Base-by-base conservation (phyloP, 1,140 invertebrate species). In the Drosophila seguyi region DNA sequence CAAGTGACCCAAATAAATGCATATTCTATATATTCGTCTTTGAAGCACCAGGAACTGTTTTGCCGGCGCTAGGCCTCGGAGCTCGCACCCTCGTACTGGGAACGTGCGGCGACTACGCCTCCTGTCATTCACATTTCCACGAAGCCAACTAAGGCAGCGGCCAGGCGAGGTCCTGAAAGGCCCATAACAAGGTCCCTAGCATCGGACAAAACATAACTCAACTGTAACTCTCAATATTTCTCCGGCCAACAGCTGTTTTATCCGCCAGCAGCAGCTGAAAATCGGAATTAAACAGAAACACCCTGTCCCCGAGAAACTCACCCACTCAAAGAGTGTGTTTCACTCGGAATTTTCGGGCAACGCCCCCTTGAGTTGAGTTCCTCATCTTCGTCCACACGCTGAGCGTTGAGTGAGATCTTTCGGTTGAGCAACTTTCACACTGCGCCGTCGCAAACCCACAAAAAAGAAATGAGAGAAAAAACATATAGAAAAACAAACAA, bases 211-310 rank as follows among this genome's bases (percentile, higher is more conserved):
- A 76, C 83, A 87, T 87, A 87, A 87, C 80, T 88, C 80, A 87
- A 48, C 47, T 31, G 39, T 34, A 27, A 36, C 50, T 57, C 42
- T 13, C 20, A 53, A 34, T 16, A 20, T 34, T 52, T 47, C 27
- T 20, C 25, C 42, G 44, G 25, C 27, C 57, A 87, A 87, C 83
- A 87, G 84, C 83, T 87, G 83, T 87, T 88, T 88, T 74, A n/a
- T 77, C 60, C 47, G 16, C 11, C 39, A 62, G 36, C 60, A 86
- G 82, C 82, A 87, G 83, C 83, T 87, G 83, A 88, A 87, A 80
- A 10, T 34, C 8, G 14, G 14, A 79, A 60, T 62, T 71, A 73
- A 77, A 11, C 11, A 47, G 75, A 79, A 87, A 48, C 82, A 85
- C 82, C 82, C 82, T 81, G 81, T 84, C 76, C 38, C 42, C 20